Evolutionary conservation across 2,113 vertebrate genomes (phyloP).

Genomic region (Machaerirhynchus nigripectus): DNA sequence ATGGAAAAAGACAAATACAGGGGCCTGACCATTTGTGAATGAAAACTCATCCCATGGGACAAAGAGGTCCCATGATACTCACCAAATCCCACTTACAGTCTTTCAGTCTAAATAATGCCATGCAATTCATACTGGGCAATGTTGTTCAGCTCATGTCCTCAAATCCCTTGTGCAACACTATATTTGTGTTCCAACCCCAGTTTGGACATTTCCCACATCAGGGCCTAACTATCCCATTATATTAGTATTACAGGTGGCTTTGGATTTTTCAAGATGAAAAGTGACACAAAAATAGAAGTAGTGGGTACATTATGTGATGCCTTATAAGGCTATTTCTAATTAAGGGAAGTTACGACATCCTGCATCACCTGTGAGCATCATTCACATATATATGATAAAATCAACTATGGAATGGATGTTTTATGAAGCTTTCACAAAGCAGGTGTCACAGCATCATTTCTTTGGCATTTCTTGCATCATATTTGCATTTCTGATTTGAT

Average conservation of each 20-base stretch:
- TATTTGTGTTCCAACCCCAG: not conserved
- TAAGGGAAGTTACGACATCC: not conserved
- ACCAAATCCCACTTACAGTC: not conserved
- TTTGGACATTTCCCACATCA: not conserved
- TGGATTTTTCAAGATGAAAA: not conserved
- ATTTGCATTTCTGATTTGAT: not conserved
- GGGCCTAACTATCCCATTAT: not conserved
- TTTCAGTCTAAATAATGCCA: not conserved
- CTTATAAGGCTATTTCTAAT: not conserved
- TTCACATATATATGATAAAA: not conserved
- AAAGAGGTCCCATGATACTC: not conserved
- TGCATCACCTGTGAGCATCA: not conserved
- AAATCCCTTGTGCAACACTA: rapidly evolving
- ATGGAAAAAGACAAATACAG: not conserved
- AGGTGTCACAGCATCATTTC: not conserved
- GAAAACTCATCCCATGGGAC: rapidly evolving
- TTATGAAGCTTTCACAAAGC: not conserved
- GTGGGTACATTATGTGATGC: not conserved
- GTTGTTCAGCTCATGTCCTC: not conserved
- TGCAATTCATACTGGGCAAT: not conserved
- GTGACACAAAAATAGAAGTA: not conserved
- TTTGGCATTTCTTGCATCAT: not conserved
- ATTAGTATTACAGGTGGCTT: not conserved
- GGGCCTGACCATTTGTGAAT: not conserved
- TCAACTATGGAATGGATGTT: not conserved